These are phyloP conservation scores for Elanoides forficatus DNA, from an alignment of 2,113 vertebrate species.

Conservation along the genomic window DNA sequence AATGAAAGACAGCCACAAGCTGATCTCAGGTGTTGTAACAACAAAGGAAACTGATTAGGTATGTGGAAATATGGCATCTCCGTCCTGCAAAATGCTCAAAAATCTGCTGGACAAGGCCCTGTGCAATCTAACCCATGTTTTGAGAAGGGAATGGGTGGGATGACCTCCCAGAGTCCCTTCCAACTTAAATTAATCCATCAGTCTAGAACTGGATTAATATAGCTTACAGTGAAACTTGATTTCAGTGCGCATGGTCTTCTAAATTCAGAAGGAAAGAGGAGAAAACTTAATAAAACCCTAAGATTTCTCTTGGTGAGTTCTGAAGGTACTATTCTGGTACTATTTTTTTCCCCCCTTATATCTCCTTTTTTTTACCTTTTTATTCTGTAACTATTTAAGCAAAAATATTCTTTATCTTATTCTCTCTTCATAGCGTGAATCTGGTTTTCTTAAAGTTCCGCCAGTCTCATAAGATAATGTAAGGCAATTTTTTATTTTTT, in stretches of 20 bases:
- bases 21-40: neutral
- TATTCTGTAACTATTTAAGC: neutral
- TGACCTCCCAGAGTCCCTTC: neutral
- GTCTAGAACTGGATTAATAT: neutral
- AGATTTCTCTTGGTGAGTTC: neutral
- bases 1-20: neutral
- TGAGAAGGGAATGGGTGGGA: neutral
- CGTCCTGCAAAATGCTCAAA: neutral
- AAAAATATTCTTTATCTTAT: neutral
- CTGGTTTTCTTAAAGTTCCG: neutral
- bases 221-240: neutral
- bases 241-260: neutral
- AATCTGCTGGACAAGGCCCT: neutral
- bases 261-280: neutral
- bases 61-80: neutral
- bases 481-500: neutral
- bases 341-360: rapidly evolving
- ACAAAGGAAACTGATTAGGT: neutral
- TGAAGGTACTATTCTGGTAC: neutral
- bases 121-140: neutral
- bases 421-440: neutral
- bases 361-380: neutral
- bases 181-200: neutral
- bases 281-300: neutral
- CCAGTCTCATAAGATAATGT: neutral